A percentile compares a stretch with the other conserved stretches of the same genome.
These are phyloP conservation scores for Chouioia cunea DNA, from an alignment of 2,888 invertebrate species.

Conservation along the genomic window DNA sequence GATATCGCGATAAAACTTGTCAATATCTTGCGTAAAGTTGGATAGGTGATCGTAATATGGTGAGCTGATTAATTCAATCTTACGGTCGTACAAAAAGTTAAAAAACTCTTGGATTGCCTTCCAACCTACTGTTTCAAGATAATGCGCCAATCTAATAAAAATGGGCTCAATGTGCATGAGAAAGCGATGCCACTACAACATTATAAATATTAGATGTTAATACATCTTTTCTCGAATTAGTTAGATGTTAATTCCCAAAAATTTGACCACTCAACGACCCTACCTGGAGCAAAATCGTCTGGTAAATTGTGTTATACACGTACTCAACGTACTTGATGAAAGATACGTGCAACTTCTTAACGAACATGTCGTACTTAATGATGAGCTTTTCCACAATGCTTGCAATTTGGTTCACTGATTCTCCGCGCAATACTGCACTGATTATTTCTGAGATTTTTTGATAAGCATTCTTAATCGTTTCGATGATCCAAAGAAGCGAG, in stretches of 20 bases:
- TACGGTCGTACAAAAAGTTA: slow-evolving; percentile 85
- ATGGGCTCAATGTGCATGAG: slow-evolving; percentile 83
- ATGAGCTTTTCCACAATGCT: slow-evolving; percentile 78
- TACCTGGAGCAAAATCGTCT: slow-evolving; percentile 74
- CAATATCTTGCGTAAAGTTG: slow-evolving; percentile 84
- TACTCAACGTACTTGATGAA: slow-evolving; percentile 80
- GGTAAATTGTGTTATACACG: slow-evolving; percentile 79
- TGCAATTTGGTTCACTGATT: slow-evolving; percentile 80
- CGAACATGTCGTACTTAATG: slow-evolving; percentile 82
- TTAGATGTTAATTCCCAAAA: no score
- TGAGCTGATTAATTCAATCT: slow-evolving; percentile 83
- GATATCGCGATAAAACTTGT: slow-evolving; percentile 82
- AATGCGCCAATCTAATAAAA: slow-evolving; percentile 82
- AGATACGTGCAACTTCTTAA: slow-evolving; percentile 81
- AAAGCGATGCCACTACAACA: slow-evolving; percentile 74
- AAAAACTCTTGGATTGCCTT: slow-evolving; percentile 80
- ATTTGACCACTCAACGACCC: no score
- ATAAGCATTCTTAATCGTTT: slow-evolving; percentile 79
- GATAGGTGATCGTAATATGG: slow-evolving; percentile 86
- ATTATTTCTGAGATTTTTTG: slow-evolving; percentile 78
- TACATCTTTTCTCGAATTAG: background rate
- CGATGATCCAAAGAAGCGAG: slow-evolving; percentile 81
- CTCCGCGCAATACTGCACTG: slow-evolving; percentile 79
- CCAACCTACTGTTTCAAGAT: slow-evolving; percentile 81
- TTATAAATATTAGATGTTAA: background rate